Evolutionary conservation across 2,113 vertebrate genomes (phyloP).

Genomic region (Pterocles gutturalis): DNA sequence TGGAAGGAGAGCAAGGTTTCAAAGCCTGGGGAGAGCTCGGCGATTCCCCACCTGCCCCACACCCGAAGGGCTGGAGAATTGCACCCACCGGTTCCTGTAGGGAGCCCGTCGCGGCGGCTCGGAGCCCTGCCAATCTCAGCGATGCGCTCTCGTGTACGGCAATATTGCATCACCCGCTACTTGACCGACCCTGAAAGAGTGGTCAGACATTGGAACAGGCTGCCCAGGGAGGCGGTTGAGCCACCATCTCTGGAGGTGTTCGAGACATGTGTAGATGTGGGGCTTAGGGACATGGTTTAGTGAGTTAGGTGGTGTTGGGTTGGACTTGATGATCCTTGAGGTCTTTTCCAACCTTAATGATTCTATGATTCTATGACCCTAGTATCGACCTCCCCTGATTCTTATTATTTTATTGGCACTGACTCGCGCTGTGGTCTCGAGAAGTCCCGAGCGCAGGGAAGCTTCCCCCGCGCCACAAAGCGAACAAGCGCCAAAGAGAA

Average conservation of each 20-base stretch:
- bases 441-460: not conserved
- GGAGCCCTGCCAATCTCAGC: not conserved
- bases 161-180: rapidly evolving
- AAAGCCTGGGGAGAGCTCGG: not conserved
- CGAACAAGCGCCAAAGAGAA: rapidly evolving
- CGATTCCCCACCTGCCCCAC: not conserved
- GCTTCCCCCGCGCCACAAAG: not conserved
- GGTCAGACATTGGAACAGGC: too few relatives aligned
- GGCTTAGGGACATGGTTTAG: too few relatives aligned
- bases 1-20: not conserved
- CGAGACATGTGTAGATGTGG: too few relatives aligned
- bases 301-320: too few relatives aligned
- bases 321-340: too few relatives aligned
- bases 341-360: too few relatives aligned
- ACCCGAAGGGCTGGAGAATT: not conserved
- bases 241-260: too few relatives aligned
- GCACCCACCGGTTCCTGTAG: rapidly evolving
- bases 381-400: not conserved
- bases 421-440: rapidly evolving
- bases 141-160: rapidly evolving
- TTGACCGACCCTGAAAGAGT: too few relatives aligned
- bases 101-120: rapidly evolving
- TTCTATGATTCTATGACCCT: too few relatives aligned
- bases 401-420: rapidly evolving
- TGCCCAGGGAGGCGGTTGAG: too few relatives aligned